Evolutionary conservation across 1,140 invertebrate genomes (phyloP).

Genomic region (Drosophila jambulina): DNA sequence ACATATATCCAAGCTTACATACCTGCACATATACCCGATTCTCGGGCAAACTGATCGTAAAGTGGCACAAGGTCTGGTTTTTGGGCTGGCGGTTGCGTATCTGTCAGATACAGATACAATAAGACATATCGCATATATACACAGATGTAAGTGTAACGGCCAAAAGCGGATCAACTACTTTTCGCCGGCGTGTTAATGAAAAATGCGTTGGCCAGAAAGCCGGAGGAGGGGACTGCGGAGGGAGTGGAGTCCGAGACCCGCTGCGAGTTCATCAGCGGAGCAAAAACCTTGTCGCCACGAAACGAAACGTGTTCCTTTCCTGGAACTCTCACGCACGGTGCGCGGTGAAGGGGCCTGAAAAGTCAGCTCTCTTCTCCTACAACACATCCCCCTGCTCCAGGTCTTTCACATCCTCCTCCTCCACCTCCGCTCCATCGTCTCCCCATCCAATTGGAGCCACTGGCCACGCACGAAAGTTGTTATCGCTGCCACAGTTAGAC

Average conservation of each 20-base stretch:
- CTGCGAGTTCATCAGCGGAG: slow-evolving; percentile 73
- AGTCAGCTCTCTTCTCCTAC: slow-evolving; percentile 23
- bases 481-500: slow-evolving; percentile 70
- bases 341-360: not conserved
- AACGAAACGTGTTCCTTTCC: slow-evolving; percentile 63
- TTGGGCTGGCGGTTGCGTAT: slow-evolving; percentile 48
- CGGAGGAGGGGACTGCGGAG: not conserved
- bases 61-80: slow-evolving; percentile 83
- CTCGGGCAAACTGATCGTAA: slow-evolving; percentile 62
- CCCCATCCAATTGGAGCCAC: not conserved
- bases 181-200: slow-evolving; percentile 65
- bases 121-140: slow-evolving; percentile 51
- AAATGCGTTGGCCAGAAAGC: slow-evolving; percentile 68
- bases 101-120: slow-evolving; percentile 52
- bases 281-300: slow-evolving; percentile 71
- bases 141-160: slow-evolving; percentile 56
- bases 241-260: slow-evolving; percentile 2
- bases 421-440: not conserved
- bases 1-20: slow-evolving; percentile 5
- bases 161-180: slow-evolving; percentile 77
- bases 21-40: slow-evolving; percentile 37
- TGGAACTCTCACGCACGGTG: not conserved
- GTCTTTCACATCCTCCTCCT: slow-evolving; percentile 1
- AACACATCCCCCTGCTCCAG: slow-evolving; percentile 3
- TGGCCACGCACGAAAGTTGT: slow-evolving; percentile 68